Conservation (phyloP, 92 coral and sea anemone species). For the Epizoanthus illoricatus region DNA sequence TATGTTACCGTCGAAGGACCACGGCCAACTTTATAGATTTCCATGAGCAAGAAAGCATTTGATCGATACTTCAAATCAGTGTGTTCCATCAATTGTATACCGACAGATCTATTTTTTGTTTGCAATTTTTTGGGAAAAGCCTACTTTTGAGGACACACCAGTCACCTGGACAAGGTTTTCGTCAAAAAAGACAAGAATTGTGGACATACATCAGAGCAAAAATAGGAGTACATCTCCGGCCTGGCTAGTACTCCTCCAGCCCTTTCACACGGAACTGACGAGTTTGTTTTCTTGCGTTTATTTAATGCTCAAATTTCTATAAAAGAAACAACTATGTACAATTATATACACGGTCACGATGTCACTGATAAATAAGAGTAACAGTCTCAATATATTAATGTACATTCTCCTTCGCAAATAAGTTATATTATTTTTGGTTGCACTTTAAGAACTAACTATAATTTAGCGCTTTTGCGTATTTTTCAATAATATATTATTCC, state of each 20-base stretch:
- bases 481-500: neutral
- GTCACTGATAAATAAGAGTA: neutral
- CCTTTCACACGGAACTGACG: neutral
- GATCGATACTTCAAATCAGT: no score
- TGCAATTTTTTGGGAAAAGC: no score
- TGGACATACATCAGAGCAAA: no score
- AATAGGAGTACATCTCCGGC: no score
- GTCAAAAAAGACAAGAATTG: no score
- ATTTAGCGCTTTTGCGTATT: neutral
- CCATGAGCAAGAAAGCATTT: no score
- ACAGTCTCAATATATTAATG: neutral
- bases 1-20: no score
- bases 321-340: constrained; percentile 14
- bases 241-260: neutral
- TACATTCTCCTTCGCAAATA: neutral
- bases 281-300: neutral
- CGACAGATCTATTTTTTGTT: no score
- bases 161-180: no score
- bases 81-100: no score
- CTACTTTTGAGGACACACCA: no score
- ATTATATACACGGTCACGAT: neutral
- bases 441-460: constrained; percentile 13
- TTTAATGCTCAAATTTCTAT: neutral
- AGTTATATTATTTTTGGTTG: neutral
- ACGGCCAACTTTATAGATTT: no score